These are phyloP conservation scores for Platycercus adscitus DNA, from an alignment of 2,113 vertebrate genomes.

Conservation along the genomic window DNA sequence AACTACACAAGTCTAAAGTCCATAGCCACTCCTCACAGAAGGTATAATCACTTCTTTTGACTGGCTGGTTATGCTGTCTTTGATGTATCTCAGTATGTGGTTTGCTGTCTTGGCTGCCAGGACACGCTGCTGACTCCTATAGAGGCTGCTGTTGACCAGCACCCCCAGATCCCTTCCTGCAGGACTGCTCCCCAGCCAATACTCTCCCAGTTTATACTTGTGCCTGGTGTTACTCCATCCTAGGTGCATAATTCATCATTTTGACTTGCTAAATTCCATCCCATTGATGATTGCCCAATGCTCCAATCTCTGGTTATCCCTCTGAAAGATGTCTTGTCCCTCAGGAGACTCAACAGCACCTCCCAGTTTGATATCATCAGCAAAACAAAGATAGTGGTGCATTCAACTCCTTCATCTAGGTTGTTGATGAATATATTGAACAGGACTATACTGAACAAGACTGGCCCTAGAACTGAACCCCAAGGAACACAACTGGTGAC, in stretches of 20 bases:
- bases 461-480: not conserved
- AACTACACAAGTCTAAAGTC: not conserved
- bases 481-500: not conserved
- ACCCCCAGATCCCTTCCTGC: not conserved
- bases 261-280: not conserved
- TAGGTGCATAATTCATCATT: not conserved
- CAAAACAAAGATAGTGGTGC: not conserved
- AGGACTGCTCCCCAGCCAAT: not conserved
- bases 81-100: not conserved
- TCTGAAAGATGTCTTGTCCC: not conserved
- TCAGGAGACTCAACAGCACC: not conserved
- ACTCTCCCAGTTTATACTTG: not conserved
- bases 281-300: no score
- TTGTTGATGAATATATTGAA: not conserved
- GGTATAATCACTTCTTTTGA: not conserved
- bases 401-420: not conserved
- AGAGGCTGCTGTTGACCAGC: not conserved
- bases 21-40: not conserved
- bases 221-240: not conserved
- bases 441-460: not conserved
- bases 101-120: not conserved
- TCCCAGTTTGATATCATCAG: not conserved
- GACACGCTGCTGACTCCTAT: not conserved
- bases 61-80: not conserved
- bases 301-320: not conserved